phyloP scores from a whole-genome alignment of 1,140 invertebrate genomes.

The Drosophila pachea region DNA sequence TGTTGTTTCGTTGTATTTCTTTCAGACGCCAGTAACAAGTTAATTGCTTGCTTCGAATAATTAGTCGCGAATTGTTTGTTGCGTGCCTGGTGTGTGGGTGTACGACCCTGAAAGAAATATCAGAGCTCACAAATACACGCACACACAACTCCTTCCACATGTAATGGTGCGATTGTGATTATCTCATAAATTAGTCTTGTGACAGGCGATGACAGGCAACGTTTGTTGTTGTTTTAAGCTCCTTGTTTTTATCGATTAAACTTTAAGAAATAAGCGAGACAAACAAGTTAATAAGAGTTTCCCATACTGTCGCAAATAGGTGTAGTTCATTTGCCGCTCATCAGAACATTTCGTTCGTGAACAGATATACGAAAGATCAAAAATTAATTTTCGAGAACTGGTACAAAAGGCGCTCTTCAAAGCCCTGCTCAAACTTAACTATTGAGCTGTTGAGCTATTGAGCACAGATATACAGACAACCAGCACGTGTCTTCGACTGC shows the following conservation, averaged over 20 bases:
- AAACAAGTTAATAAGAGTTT: constrained; percentile 8
- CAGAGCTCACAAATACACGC: constrained; percentile 35
- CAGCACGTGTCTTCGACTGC: neutral
- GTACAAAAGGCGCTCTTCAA: too few relatives aligned
- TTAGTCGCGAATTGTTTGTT: constrained; percentile 30
- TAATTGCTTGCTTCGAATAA: constrained; percentile 71
- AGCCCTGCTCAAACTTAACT: too few relatives aligned
- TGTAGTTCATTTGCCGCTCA: too few relatives aligned
- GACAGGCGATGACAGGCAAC: constrained; percentile 67
- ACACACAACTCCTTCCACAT: constrained; percentile 6
- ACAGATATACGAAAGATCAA: too few relatives aligned
- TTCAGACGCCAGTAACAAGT: constrained; percentile 60
- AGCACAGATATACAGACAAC: neutral
- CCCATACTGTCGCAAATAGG: too few relatives aligned
- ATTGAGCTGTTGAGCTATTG: too few relatives aligned
- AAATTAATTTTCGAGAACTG: too few relatives aligned
- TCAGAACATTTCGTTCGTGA: too few relatives aligned
- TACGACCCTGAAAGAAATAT: constrained; percentile 46
- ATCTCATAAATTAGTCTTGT: constrained; percentile 78
- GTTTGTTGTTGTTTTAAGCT: constrained; percentile 4
- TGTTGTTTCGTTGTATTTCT: constrained; percentile 27
- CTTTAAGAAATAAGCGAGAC: constrained; percentile 47
- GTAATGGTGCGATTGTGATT: constrained; percentile 52
- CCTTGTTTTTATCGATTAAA: constrained; percentile 66
- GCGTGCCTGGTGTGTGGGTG: constrained; percentile 21